These are phyloP conservation scores for Trichomalopsis sarcophagae DNA, from an alignment of 1,140 invertebrate genomes.

Conservation along the genomic window DNA sequence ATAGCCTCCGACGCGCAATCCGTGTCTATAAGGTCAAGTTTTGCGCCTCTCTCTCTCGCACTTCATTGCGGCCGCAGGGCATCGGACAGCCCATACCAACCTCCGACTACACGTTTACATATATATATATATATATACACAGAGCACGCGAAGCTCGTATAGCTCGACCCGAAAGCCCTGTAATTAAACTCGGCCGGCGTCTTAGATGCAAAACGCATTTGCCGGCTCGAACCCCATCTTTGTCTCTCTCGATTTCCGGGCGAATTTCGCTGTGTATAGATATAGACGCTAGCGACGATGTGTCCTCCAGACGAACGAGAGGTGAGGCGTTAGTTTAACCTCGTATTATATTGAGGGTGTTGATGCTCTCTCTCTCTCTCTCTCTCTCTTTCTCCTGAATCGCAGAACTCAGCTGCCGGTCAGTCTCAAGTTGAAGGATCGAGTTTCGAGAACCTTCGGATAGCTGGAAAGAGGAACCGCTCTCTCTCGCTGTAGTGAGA, in stretches of 20 bases:
- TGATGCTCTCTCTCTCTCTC: background rate
- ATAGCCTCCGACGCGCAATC: slow-evolving; percentile 2
- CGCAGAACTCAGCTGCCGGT: slow-evolving; percentile 25
- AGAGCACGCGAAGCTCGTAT: background rate
- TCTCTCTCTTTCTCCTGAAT: slow-evolving; percentile 3
- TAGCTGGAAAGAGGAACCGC: slow-evolving; percentile 15
- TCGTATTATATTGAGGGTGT: slow-evolving; percentile 2
- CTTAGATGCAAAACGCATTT: slow-evolving; percentile 62
- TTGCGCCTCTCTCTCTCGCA: background rate
- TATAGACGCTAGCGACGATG: background rate
- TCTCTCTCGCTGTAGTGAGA: background rate
- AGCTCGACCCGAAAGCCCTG: slow-evolving; percentile 61
- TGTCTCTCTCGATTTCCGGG: slow-evolving; percentile 23
- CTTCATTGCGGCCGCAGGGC: slow-evolving; percentile 24
- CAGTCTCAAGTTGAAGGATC: slow-evolving; percentile 56
- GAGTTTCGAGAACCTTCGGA: slow-evolving; percentile 53
- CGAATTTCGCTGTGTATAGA: background rate
- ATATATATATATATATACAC: background rate
- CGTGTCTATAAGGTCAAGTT: slow-evolving; percentile 32
- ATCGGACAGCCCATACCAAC: background rate
- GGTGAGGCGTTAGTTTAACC: background rate
- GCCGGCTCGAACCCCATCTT: slow-evolving; percentile 40
- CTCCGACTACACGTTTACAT: background rate
- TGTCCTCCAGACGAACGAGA: background rate
- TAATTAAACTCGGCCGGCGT: slow-evolving; percentile 65